Evolutionary conservation across 2,888 invertebrate genomes (phyloP).

Genomic region (Drosophila lutescens): DNA sequence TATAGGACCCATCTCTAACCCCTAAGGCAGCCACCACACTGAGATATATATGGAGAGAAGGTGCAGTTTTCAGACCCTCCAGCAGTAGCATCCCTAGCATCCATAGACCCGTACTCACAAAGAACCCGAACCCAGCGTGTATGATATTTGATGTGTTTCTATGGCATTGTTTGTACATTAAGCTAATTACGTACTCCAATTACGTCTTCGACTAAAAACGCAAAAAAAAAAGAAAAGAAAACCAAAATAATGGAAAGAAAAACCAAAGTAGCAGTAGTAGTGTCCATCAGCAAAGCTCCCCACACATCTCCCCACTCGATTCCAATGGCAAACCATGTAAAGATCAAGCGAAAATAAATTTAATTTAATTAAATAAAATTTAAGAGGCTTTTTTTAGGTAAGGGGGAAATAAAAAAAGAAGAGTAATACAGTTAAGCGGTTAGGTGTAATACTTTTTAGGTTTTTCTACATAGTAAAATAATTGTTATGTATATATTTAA

Average conservation of each 20-base stretch:
- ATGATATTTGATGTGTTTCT: conserved; percentile 45
- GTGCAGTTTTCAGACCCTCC: conserved; percentile 24
- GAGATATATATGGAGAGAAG: conserved; percentile 63
- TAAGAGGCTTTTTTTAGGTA: not conserved
- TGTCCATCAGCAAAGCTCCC: conserved; percentile 65
- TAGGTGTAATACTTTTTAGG: too few relatives aligned
- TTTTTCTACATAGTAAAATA: too few relatives aligned
- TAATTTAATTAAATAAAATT: conserved; percentile 47
- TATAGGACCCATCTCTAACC: conserved; percentile 17
- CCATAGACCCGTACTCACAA: conserved; percentile 20
- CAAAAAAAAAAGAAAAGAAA: not conserved
- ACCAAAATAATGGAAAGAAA: conserved; percentile 5
- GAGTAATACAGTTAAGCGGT: too few relatives aligned
- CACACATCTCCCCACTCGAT: conserved; percentile 36
- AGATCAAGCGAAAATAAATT: conserved; percentile 50
- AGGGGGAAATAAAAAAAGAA: too few relatives aligned
- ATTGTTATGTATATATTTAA: too few relatives aligned
- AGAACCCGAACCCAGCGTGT: conserved; percentile 18
- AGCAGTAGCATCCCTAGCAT: conserved; percentile 7
- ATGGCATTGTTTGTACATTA: conserved; percentile 70
- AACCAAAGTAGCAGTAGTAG: conserved; percentile 65
- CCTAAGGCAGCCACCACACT: conserved; percentile 66
- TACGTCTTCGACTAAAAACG: conserved; percentile 43
- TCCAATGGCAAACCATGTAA: conserved; percentile 42
- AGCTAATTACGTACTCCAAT: conserved; percentile 54